Percentiles rank a stretch among this genome's conserved stretches.
These are phyloP conservation scores for Drosophila subpulchrella DNA, from an alignment of 1,140 invertebrate species.

Conservation along the genomic window DNA sequence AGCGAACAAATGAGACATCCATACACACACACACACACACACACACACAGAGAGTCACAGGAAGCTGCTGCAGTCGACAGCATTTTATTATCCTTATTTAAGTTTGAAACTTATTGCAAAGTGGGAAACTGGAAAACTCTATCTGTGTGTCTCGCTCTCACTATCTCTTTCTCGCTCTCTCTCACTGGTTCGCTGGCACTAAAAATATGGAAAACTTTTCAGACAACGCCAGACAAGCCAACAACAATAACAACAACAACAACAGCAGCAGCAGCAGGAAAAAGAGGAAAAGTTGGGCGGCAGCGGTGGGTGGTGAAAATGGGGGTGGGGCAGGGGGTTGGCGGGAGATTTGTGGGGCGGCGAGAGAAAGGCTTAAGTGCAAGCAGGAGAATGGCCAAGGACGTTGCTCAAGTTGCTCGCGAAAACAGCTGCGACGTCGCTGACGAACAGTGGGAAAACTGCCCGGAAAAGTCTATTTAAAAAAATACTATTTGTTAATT, in stretches of 20 bases:
- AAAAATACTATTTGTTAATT: background rate
- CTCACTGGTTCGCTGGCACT: slow-evolving; percentile 53
- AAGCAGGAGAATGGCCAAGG: slow-evolving; percentile 65
- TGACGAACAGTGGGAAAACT: slow-evolving; percentile 18
- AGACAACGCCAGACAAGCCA: slow-evolving; percentile 74
- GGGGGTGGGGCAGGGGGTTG: background rate
- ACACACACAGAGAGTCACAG: slow-evolving; percentile 18
- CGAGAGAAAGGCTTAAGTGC: slow-evolving; percentile 70
- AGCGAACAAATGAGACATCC: slow-evolving; percentile 46
- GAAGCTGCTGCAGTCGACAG: slow-evolving; percentile 67
- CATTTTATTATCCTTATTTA: slow-evolving; percentile 84
- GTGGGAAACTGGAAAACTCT: slow-evolving; percentile 74
- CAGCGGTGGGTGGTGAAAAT: background rate
- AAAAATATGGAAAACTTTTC: slow-evolving; percentile 84
- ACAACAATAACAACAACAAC: slow-evolving; percentile 40
- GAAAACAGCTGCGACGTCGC: slow-evolving; percentile 65
- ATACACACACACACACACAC: slow-evolving; percentile 28
- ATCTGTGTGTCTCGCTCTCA: slow-evolving; percentile 51
- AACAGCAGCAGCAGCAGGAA: slow-evolving; percentile 16
- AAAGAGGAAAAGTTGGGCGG: slow-evolving; percentile 28
- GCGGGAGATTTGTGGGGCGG: slow-evolving; percentile 1
- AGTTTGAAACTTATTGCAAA: slow-evolving; percentile 84
- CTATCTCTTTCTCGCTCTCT: slow-evolving; percentile 10
- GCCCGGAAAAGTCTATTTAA: background rate
- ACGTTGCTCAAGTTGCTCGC: slow-evolving; percentile 79